These are phyloP conservation scores for Drosophila pachea DNA, from an alignment of 1,140 invertebrate species.

Conservation along the genomic window DNA sequence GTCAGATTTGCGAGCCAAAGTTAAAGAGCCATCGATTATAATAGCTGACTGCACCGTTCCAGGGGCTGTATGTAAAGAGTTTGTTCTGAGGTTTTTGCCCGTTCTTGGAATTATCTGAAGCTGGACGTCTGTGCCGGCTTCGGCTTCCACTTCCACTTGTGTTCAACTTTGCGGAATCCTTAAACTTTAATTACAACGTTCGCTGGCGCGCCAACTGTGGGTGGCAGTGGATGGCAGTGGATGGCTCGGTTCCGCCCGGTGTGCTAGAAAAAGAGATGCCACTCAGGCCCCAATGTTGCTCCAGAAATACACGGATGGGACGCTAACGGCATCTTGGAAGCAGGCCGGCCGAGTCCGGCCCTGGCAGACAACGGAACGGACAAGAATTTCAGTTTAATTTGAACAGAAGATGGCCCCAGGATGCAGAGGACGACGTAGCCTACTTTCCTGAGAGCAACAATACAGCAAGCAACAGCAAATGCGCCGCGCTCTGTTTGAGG, in stretches of 20 bases:
- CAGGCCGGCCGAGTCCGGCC: neutral
- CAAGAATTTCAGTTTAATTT: slow-evolving; percentile 76
- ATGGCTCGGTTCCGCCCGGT: slow-evolving; percentile 14
- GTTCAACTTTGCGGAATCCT: slow-evolving; percentile 57
- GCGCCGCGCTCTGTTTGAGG: slow-evolving; percentile 44
- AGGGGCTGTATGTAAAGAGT: slow-evolving; percentile 1
- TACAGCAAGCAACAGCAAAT: slow-evolving; percentile 28
- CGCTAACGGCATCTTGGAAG: slow-evolving; percentile 18
- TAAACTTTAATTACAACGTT: slow-evolving; percentile 74
- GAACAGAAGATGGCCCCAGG: slow-evolving; percentile 64
- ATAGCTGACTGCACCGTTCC: slow-evolving; percentile 9
- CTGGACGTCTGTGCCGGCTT: slow-evolving; percentile 3
- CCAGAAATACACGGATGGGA: slow-evolving; percentile 31
- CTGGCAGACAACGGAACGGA: slow-evolving; percentile 45
- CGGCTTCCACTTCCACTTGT: slow-evolving; percentile 25
- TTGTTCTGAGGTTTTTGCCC: slow-evolving; percentile 50
- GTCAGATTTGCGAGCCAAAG: slow-evolving; percentile 55
- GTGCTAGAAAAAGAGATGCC: slow-evolving; percentile 68
- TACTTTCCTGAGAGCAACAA: slow-evolving; percentile 56
- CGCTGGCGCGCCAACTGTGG: slow-evolving; percentile 1
- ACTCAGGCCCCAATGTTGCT: slow-evolving; percentile 68
- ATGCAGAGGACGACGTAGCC: slow-evolving; percentile 49
- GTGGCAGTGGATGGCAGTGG: neutral
- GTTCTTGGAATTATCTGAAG: slow-evolving; percentile 13
- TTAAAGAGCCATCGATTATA: slow-evolving; percentile 72